Percentiles rank a stretch among this genome's conserved stretches.
These are phyloP conservation scores for Sycophaga agraensis DNA, from an alignment of 1,140 invertebrate genomes.

Conservation along the genomic window DNA sequence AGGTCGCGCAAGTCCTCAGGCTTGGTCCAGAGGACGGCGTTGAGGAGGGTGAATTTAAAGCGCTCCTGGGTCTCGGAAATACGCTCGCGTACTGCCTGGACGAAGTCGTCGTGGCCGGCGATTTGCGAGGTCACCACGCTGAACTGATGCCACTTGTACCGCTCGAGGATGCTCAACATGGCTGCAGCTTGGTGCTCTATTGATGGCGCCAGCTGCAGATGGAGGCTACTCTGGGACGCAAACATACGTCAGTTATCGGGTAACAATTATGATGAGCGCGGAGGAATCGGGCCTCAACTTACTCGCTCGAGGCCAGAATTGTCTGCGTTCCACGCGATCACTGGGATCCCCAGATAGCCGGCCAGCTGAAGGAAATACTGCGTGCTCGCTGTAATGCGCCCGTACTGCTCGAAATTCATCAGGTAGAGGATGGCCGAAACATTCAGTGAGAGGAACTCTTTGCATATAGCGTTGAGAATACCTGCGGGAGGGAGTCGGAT, in stretches of 20 bases:
- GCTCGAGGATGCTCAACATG: slow-evolving; percentile 87
- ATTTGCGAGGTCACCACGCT: slow-evolving; percentile 91
- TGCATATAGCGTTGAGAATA: slow-evolving; percentile 82
- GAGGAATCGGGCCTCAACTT: slow-evolving; percentile 39
- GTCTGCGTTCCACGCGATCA: slow-evolving; percentile 93
- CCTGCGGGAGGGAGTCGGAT: slow-evolving; percentile 62
- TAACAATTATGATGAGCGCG: no score
- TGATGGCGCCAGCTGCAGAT: slow-evolving; percentile 89
- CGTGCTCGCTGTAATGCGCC: slow-evolving; percentile 85
- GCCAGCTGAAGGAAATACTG: slow-evolving; percentile 92
- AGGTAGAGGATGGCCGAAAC: slow-evolving; percentile 90
- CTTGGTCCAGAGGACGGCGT: slow-evolving; percentile 77
- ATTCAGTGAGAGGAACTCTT: slow-evolving; percentile 83
- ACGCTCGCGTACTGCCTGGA: slow-evolving; percentile 85
- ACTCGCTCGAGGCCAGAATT: slow-evolving; percentile 82
- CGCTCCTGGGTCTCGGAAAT: slow-evolving; percentile 81
- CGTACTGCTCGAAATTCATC: slow-evolving; percentile 87
- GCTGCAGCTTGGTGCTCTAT: slow-evolving; percentile 91
- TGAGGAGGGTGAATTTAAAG: slow-evolving; percentile 87
- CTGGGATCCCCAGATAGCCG: slow-evolving; percentile 81
- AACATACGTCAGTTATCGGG: slow-evolving; percentile 42
- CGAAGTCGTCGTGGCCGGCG: slow-evolving; percentile 92
- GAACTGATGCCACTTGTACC: slow-evolving; percentile 97
- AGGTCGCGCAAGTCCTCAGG: slow-evolving; percentile 66
- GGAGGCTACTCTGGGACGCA: slow-evolving; percentile 79